phyloP scores from a whole-genome alignment of 2,113 vertebrate species.

The Neopipo cinnamomea region DNA sequence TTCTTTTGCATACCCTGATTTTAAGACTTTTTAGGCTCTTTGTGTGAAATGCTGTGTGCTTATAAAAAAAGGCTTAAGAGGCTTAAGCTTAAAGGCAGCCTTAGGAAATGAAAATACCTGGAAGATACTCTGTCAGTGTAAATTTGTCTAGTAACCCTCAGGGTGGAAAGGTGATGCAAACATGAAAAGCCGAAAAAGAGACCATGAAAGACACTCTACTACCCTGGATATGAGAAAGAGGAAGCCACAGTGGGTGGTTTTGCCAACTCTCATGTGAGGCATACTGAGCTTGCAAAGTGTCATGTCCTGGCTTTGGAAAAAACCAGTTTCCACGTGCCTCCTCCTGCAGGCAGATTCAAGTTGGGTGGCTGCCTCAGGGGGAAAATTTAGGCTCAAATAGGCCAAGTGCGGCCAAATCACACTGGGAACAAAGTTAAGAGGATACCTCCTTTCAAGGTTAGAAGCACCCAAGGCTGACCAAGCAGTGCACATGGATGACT shows the following conservation, averaged over 20 bases:
- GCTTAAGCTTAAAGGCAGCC: conserved; percentile 5
- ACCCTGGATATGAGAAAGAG: neutral
- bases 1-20: neutral
- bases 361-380: no score
- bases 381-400: neutral
- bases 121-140: neutral
- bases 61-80: neutral
- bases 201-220: neutral
- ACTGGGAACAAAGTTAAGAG: neutral
- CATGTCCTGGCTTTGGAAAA: neutral
- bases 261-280: neutral
- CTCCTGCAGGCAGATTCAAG: neutral
- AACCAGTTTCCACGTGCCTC: neutral
- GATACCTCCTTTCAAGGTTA: neutral
- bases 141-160: neutral
- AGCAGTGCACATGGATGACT: neutral
- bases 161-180: neutral
- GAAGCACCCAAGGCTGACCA: neutral
- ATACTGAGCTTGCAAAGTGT: neutral
- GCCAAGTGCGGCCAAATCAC: neutral
- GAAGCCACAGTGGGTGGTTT: neutral
- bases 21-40: neutral
- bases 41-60: neutral
- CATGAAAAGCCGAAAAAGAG: neutral
- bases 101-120: neutral